Conservation (phyloP, 2,888 invertebrate genomes). For the Epirrhoe tristata region DNA sequence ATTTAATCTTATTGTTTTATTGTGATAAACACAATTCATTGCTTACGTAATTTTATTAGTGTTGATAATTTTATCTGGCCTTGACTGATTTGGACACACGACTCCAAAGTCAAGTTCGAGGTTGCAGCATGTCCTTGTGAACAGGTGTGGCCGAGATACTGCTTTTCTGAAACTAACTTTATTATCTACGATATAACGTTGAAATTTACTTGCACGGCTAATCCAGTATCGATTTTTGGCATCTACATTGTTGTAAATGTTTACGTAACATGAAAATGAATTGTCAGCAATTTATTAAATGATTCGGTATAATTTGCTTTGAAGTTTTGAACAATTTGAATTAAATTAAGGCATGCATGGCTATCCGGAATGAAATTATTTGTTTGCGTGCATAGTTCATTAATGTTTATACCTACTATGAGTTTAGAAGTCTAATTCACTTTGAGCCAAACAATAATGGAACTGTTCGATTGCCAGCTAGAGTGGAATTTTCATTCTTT, state of each 20-base stretch:
- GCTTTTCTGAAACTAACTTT: conserved; percentile 1
- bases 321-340: conserved; percentile 19
- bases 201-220: not conserved
- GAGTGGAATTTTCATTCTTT: no score
- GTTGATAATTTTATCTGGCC: conserved; percentile 32
- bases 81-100: conserved; percentile 30
- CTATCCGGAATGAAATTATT: conserved; percentile 9
- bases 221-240: conserved; percentile 29
- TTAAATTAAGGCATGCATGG: conserved; percentile 14
- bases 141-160: conserved; percentile 34
- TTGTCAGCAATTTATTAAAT: conserved; percentile 22
- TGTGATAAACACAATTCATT: conserved; percentile 15
- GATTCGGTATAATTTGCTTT: conserved; percentile 20
- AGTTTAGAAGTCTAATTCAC: conserved; percentile 1
- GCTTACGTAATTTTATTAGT: conserved; percentile 30
- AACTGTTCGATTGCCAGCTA: no score
- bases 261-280: conserved; percentile 26
- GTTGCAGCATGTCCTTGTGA: conserved; percentile 32
- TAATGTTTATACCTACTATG: conserved; percentile 5
- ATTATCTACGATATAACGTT: conserved; percentile 4
- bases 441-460: not conserved
- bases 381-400: conserved; percentile 6
- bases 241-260: conserved; percentile 26
- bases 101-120: conserved; percentile 41
- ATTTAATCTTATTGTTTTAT: conserved; percentile 8